Evolutionary conservation across 2,113 vertebrate genomes (phyloP).

Genomic region (Orycteropus afer): DNA sequence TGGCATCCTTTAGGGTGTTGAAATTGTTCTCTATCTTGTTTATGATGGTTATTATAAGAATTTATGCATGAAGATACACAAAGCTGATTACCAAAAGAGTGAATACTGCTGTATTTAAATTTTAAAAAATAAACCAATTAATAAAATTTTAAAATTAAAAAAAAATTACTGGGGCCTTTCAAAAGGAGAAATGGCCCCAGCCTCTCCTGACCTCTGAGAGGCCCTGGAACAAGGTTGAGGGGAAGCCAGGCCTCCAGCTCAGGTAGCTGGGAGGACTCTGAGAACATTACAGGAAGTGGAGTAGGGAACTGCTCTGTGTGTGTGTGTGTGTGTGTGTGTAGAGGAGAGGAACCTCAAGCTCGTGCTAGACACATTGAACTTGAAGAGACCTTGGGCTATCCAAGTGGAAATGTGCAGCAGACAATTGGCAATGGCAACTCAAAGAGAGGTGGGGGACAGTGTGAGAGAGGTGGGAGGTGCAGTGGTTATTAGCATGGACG

Average conservation of each 20-base stretch:
- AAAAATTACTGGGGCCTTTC: background rate
- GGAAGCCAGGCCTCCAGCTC: background rate
- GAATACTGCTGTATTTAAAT: background rate
- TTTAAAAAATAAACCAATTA: background rate
- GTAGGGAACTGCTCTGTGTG: background rate
- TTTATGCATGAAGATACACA: background rate
- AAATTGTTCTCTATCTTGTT: background rate
- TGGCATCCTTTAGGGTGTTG: background rate
- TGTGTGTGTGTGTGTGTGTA: background rate
- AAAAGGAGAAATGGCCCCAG: background rate
- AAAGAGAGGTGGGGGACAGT: background rate
- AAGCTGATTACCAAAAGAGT: background rate
- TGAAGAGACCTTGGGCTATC: background rate
- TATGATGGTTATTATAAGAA: background rate
- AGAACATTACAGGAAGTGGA: background rate
- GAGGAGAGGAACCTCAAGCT: no score
- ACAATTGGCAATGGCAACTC: background rate
- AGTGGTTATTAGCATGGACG: no score
- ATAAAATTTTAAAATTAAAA: background rate
- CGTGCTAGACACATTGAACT: background rate
- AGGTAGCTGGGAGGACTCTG: background rate
- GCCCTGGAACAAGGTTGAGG: background rate
- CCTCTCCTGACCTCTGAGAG: background rate
- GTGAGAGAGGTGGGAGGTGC: background rate
- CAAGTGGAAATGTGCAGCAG: background rate